Evolutionary conservation across 2,113 vertebrate genomes (phyloP).

Genomic region (Nothoprocta pentlandii): DNA sequence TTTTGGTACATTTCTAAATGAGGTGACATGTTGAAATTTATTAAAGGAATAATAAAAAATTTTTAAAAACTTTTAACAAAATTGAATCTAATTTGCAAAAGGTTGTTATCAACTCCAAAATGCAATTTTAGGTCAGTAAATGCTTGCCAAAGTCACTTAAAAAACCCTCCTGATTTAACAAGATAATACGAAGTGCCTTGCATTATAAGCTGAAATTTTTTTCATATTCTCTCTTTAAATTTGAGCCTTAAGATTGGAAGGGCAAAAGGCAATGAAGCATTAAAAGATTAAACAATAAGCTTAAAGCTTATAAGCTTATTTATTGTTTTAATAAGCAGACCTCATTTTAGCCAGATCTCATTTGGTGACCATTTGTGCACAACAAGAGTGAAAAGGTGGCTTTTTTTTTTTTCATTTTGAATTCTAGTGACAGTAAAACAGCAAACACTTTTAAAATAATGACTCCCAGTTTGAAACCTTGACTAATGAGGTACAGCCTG

Average conservation of each 20-base stretch:
- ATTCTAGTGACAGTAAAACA: not conserved
- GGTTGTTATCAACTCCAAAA: accelerated
- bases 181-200: not conserved
- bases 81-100: not conserved
- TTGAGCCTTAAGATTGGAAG: not conserved
- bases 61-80: not conserved
- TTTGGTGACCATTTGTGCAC: not conserved
- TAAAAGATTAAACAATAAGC: not conserved
- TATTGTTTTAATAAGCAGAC: not conserved
- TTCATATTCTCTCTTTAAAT: not conserved
- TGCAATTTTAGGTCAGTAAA: not conserved
- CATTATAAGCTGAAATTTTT: not conserved
- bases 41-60: not conserved
- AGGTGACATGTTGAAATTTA: not conserved
- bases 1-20: not conserved
- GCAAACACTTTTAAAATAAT: conserved; percentile 13
- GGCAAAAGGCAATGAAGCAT: not conserved
- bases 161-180: not conserved
- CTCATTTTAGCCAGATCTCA: not conserved
- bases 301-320: not conserved
- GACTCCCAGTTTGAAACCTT: not conserved
- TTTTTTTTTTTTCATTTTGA: not conserved
- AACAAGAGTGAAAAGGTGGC: not conserved
- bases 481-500: conserved; percentile 24
- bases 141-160: not conserved